phyloP scores from a whole-genome alignment of 2,113 vertebrate species.

The Jaculus jaculus region DNA sequence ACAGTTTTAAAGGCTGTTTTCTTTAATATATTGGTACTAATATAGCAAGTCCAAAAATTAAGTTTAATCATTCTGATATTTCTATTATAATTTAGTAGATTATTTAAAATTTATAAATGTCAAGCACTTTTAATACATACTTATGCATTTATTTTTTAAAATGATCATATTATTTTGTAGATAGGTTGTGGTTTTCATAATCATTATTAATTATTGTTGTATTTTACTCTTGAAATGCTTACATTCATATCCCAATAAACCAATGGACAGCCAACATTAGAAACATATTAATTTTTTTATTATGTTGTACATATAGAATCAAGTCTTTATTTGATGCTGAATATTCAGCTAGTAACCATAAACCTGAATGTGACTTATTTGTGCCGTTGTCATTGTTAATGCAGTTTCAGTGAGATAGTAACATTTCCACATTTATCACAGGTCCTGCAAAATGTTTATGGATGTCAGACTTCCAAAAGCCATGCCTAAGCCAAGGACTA shows the following conservation, averaged over 20 bases:
- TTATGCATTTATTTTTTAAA: constrained; percentile 26
- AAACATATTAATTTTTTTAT: neutral
- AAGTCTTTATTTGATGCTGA: neutral
- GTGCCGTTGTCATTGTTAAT: neutral
- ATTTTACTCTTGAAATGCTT: neutral
- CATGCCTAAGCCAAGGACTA: neutral
- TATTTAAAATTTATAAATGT: constrained; percentile 37
- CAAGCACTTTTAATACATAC: neutral
- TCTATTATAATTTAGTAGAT: neutral
- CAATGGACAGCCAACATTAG: neutral
- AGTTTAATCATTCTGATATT: neutral
- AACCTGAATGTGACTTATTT: neutral
- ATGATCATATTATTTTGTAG: neutral
- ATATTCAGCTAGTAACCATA: neutral
- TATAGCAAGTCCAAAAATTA: neutral
- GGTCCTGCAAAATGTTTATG: neutral
- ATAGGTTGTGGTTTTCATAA: neutral
- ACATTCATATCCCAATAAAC: neutral
- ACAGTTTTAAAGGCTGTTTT: neutral
- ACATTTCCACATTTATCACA: neutral
- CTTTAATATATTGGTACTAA: neutral
- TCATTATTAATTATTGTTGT: neutral
- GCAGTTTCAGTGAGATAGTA: neutral
- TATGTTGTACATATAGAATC: neutral
- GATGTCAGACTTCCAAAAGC: neutral